Percentiles rank a stretch among this genome's conserved stretches.
Conservation (phyloP, 1,140 invertebrate genomes). For the Notospermus geniculatus region DNA sequence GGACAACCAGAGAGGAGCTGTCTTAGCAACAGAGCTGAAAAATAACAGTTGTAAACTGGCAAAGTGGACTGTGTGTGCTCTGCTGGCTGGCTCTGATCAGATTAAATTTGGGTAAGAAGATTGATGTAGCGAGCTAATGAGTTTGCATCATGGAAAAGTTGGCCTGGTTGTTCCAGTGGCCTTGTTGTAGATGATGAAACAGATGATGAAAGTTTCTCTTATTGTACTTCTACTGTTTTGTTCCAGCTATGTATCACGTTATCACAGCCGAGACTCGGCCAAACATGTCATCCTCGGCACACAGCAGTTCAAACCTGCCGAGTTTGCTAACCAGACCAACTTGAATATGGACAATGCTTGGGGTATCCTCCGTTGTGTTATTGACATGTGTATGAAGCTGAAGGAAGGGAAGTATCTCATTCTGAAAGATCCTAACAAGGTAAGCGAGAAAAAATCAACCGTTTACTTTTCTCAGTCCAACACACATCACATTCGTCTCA, state of each 20-base stretch:
- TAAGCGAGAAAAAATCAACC: conserved; percentile 18
- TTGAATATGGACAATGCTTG: conserved; percentile 99
- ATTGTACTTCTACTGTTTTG: conserved; percentile 9
- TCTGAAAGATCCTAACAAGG: conserved; percentile 98
- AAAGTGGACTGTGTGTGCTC: conserved; percentile 93
- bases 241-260: conserved; percentile 85
- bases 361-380: conserved; percentile 97
- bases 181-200: too few species aligned
- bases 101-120: conserved; percentile 85
- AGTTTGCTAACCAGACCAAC: conserved; percentile 98
- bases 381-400: conserved; percentile 97
- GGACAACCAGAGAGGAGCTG: conserved; percentile 95
- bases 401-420: conserved; percentile 96
- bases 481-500: too few species aligned
- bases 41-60: conserved; percentile 99
- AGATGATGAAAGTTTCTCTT: too few species aligned
- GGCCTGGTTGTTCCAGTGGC: too few species aligned
- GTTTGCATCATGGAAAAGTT: too few species aligned
- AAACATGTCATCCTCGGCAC: conserved; percentile 97
- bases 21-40: conserved; percentile 94
- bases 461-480: too few species aligned
- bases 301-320: conserved; percentile 96
- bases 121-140: too few species aligned
- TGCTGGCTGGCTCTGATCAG: conserved; percentile 94
- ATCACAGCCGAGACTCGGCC: conserved; percentile 87